Conservation (phyloP, 92 coral and sea anemone genomes). For the Porites evermanni region DNA sequence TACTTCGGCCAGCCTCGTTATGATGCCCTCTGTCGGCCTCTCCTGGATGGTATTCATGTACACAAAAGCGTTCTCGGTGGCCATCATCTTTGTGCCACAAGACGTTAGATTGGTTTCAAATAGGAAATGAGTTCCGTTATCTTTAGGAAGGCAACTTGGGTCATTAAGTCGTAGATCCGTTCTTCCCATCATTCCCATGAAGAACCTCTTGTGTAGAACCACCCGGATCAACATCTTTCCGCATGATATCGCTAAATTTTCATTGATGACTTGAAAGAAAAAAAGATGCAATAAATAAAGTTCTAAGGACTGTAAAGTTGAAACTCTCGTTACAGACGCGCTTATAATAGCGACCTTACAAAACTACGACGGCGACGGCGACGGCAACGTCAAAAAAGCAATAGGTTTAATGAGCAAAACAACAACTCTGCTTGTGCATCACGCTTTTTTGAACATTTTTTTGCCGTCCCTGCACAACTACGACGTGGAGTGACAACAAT, state of each 20-base stretch:
- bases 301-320: neutral
- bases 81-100: conserved; percentile 75
- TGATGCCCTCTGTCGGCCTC: conserved; percentile 59
- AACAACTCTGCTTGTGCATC: too few relatives aligned
- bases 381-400: too few relatives aligned
- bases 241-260: conserved; percentile 80
- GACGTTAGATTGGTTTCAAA: conserved; percentile 66
- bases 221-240: conserved; percentile 76
- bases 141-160: conserved; percentile 71
- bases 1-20: conserved; percentile 75
- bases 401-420: too few relatives aligned
- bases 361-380: too few relatives aligned
- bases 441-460: too few relatives aligned
- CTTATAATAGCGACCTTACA: too few relatives aligned
- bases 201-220: conserved; percentile 43
- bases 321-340: neutral
- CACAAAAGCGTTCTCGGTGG: conserved; percentile 69
- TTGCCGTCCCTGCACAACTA: too few relatives aligned
- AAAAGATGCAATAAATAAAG: neutral
- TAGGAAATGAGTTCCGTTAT: conserved; percentile 73
- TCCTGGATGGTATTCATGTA: conserved; percentile 80
- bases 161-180: conserved; percentile 74
- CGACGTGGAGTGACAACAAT: too few relatives aligned
- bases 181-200: conserved; percentile 71
- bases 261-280: conserved; percentile 43